A percentile compares a stretch with the other conserved stretches of the same genome.
phyloP scores from a whole-genome alignment of 2,113 vertebrate species.

The Zosterops hypoxanthus region DNA sequence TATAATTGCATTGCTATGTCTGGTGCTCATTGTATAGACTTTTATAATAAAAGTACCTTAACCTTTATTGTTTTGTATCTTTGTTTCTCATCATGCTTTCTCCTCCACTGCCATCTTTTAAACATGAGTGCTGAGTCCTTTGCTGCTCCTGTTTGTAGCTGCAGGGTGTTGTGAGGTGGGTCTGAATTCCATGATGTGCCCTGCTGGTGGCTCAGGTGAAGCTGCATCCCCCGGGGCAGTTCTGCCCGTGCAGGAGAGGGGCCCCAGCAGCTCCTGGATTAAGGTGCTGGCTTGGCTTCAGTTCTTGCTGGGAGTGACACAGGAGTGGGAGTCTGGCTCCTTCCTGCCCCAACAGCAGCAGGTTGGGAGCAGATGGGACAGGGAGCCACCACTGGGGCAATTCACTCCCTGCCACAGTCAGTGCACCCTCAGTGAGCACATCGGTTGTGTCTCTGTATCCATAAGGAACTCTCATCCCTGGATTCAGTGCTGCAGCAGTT shows the following conservation, averaged over 20 bases:
- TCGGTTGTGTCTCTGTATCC: rapidly evolving
- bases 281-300: rapidly evolving
- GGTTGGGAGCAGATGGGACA: not conserved
- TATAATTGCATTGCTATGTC: conserved; percentile 78
- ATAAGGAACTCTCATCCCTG: not conserved
- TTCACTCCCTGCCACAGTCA: rapidly evolving
- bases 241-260: rapidly evolving
- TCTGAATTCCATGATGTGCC: rapidly evolving
- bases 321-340: not conserved
- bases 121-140: not conserved
- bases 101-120: not conserved
- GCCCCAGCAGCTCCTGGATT: not conserved
- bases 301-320: not conserved
- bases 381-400: rapidly evolving
- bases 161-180: not conserved
- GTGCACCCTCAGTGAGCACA: not conserved
- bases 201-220: not conserved
- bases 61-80: conserved; percentile 70
- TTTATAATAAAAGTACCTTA: conserved; percentile 85
- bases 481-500: not conserved
- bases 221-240: not conserved
- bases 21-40: conserved; percentile 81
- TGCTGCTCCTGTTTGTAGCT: not conserved
- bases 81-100: conserved; percentile 39
- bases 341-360: not conserved